Evolutionary conservation across 2,888 invertebrate genomes (phyloP).

Genomic region (Tribolium freemani): DNA sequence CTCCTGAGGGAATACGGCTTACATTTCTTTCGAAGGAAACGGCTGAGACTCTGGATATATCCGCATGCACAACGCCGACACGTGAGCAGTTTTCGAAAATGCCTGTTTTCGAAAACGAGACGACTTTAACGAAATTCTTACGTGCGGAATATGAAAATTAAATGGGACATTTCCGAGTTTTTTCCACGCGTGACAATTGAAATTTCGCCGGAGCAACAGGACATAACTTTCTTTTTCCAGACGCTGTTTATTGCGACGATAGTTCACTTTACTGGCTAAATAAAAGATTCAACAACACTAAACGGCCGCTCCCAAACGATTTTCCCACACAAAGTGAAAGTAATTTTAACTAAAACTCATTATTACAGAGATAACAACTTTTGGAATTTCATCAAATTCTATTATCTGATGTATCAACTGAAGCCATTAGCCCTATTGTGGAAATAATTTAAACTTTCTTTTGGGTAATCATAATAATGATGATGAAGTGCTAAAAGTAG

Average conservation of each 20-base stretch:
- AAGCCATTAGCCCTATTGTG: constrained; percentile 31
- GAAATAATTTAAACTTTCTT: constrained; percentile 32
- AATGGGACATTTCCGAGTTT: neutral
- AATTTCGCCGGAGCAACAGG: neutral
- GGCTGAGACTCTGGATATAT: constrained; percentile 38
- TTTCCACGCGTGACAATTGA: neutral
- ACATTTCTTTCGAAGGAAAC: constrained; percentile 49
- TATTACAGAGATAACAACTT: constrained; percentile 24
- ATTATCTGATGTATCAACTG: constrained; percentile 43
- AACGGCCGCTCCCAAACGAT: neutral
- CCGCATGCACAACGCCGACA: constrained; percentile 12
- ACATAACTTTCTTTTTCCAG: constrained; percentile 29
- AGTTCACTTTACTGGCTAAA: too few relatives aligned
- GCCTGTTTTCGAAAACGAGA: constrained; percentile 47
- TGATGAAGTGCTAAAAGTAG: neutral
- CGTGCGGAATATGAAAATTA: constrained; percentile 35
- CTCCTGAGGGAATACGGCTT: constrained; percentile 48
- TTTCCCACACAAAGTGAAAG: constrained; percentile 35
- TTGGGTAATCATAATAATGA: neutral
- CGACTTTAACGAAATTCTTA: constrained; percentile 26
- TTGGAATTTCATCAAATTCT: constrained; percentile 48
- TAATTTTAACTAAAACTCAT: constrained; percentile 43
- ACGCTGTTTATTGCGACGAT: constrained; percentile 48
- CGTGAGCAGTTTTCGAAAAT: constrained; percentile 45
- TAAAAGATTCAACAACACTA: too few relatives aligned